Conservation (phyloP, 2,888 invertebrate genomes). For the Nemotelus nigrinus region DNA sequence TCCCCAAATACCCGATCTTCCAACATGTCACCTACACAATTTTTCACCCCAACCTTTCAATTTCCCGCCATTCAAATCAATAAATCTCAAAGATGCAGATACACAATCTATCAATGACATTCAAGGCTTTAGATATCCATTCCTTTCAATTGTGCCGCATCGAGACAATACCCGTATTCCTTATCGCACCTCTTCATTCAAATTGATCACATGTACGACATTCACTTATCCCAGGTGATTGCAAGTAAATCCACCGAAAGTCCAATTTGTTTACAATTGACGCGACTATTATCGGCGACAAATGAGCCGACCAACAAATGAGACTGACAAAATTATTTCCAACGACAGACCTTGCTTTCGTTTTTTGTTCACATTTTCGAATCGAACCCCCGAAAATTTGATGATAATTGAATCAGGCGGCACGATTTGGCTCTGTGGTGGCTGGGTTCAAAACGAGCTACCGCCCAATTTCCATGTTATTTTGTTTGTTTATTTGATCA, state of each 20-base stretch:
- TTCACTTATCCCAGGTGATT: constrained; percentile 32
- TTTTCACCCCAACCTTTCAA: too few relatives aligned
- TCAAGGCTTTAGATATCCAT: constrained; percentile 16
- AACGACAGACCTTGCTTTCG: neutral
- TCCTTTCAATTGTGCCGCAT: constrained; percentile 10
- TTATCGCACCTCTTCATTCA: constrained; percentile 23
- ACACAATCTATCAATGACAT: constrained; percentile 13
- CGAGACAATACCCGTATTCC: constrained; percentile 1
- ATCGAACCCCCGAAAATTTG: neutral
- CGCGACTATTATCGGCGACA: neutral
- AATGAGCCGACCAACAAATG: neutral
- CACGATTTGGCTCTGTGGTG: neutral
- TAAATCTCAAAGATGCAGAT: neutral
- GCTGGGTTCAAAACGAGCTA: neutral
- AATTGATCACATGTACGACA: constrained; percentile 34
- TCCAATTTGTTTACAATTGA: constrained; percentile 26
- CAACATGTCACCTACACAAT: too few relatives aligned
- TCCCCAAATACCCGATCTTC: too few relatives aligned
- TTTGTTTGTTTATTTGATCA: neutral
- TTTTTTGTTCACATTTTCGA: neutral
- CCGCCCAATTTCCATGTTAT: neutral
- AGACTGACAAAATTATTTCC: neutral
- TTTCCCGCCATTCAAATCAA: too few relatives aligned
- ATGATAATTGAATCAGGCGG: constrained; percentile 1
- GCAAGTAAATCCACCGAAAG: constrained; percentile 21